Evolutionary conservation across 2,888 invertebrate species (phyloP).

Genomic region (Odontocolon sp.): DNA sequence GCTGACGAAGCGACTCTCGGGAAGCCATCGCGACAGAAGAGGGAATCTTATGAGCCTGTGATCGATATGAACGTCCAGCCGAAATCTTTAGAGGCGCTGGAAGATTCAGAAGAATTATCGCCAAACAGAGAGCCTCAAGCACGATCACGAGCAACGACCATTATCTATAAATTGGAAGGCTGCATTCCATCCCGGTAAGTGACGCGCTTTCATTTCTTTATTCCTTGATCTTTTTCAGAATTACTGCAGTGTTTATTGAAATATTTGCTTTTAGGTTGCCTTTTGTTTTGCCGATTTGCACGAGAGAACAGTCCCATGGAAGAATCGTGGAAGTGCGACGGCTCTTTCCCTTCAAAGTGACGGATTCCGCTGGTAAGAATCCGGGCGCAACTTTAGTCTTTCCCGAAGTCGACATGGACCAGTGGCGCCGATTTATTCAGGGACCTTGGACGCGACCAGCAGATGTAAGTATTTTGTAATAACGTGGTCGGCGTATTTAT

Average conservation of each 20-base stretch:
- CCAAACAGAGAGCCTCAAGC: not conserved
- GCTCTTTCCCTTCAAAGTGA: slow-evolving; percentile 63
- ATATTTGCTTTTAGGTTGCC: slow-evolving; percentile 64
- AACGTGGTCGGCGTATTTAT: too few species aligned
- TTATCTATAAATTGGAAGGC: slow-evolving; percentile 63
- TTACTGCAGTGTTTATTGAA: not conserved
- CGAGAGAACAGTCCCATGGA: slow-evolving; percentile 55
- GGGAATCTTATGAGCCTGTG: slow-evolving; percentile 2
- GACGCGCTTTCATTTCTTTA: not conserved
- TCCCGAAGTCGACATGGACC: slow-evolving; percentile 63
- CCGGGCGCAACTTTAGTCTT: slow-evolving; percentile 60
- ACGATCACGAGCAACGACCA: slow-evolving; percentile 21
- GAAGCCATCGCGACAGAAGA: not conserved
- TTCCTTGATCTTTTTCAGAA: not conserved
- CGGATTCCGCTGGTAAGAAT: slow-evolving; percentile 17
- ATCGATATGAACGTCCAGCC: not conserved
- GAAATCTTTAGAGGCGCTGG: not conserved
- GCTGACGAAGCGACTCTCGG: not conserved
- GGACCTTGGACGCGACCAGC: slow-evolving; percentile 16
- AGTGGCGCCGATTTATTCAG: slow-evolving; percentile 34
- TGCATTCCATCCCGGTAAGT: slow-evolving; percentile 65
- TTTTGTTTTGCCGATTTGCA: slow-evolving; percentile 66
- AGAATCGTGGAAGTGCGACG: slow-evolving; percentile 60
- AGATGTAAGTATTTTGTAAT: slow-evolving; percentile 30
- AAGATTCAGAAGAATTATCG: not conserved